A percentile compares a stretch with the other conserved stretches of the same genome.
These are phyloP conservation scores for Portevinia maculata DNA, from an alignment of 2,888 invertebrate species.

Conservation along the genomic window DNA sequence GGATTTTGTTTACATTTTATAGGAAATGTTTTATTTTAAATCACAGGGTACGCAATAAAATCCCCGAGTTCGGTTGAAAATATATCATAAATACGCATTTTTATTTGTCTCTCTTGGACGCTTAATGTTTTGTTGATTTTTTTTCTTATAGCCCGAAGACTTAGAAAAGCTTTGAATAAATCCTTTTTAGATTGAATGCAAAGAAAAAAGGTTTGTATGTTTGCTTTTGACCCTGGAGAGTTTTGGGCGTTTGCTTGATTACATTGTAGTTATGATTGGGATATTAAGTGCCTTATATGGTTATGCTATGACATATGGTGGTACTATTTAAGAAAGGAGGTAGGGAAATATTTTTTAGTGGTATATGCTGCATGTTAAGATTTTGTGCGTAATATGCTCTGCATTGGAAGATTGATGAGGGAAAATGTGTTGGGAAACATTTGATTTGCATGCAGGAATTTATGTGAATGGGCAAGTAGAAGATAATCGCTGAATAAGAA, in stretches of 20 bases:
- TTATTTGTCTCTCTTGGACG: slow-evolving; percentile 58
- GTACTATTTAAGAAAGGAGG: not conserved
- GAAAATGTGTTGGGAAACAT: not conserved
- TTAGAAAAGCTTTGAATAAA: slow-evolving; percentile 32
- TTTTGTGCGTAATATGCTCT: slow-evolving; percentile 21
- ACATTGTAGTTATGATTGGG: slow-evolving; percentile 56
- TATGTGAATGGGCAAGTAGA: slow-evolving; percentile 5
- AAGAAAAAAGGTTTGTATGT: slow-evolving; percentile 16
- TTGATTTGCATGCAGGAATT: not conserved
- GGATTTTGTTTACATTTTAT: slow-evolving; percentile 29
- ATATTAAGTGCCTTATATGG: slow-evolving; percentile 40
- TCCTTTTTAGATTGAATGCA: slow-evolving; percentile 36
- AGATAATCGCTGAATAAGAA: slow-evolving; percentile 16
- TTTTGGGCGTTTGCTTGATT: slow-evolving; percentile 23
- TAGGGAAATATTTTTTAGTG: slow-evolving; percentile 4
- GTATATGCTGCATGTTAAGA: slow-evolving; percentile 33
- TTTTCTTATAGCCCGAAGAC: slow-evolving; percentile 25
- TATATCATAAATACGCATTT: slow-evolving; percentile 67
- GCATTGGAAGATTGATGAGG: slow-evolving; percentile 27
- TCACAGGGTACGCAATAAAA: slow-evolving; percentile 72
- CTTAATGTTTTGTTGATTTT: slow-evolving; percentile 24
- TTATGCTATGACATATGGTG: slow-evolving; percentile 7
- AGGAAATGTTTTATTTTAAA: slow-evolving; percentile 38
- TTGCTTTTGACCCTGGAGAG: slow-evolving; percentile 19
- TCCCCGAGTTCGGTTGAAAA: slow-evolving; percentile 68